Evolutionary conservation across 2,113 vertebrate species (phyloP), one percentile per base, ranked within the genome.

Genomic region (Falco punctatus): DNA sequence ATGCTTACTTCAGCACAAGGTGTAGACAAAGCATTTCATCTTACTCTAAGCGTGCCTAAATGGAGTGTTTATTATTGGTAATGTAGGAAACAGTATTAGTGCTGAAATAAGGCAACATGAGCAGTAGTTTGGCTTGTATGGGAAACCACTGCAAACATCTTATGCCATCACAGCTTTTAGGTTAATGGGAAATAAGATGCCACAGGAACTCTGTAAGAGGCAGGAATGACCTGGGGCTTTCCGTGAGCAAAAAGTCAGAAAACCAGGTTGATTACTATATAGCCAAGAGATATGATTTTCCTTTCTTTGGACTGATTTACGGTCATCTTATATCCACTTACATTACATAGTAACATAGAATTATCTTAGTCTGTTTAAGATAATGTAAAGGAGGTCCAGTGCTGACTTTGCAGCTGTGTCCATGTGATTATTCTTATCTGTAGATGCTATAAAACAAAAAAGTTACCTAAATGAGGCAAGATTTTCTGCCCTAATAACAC

Each of bases 201-300:
- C 22, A 24, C 0, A 1, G 58, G 59, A 72, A 51, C 23, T 44
- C 57, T 0, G 0, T 23, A 66, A 67, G 24, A 83, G n/a, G 40
- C 35, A 83, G 52, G 86, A 91, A 77, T 61, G 5, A 65, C 30
- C 8, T 13, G 11, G 26, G 20, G 8, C 17, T 69, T 86, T 81
- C 46, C 30, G 19, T 65, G 35, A 84, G 40, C 19, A 75, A 71
- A 23, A 46, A 72, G 17, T 11, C 44, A 87, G 64, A 81, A 93
- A 93, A 57, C 0, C 26, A 57, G 13, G 23, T 27, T 49, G 28
- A 44, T 46, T 51, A 8, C 52, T 83, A 5, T 57, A 32, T 15
- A 77, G 19, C 5, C 23, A 42, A 65, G 32, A 35, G 10, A 27
- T 49, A 7, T 2, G 4, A 44, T 81, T 86, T 67, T 11, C 28